These are phyloP conservation scores for Torymus auratus DNA, from an alignment of 2,888 invertebrate species.

Conservation along the genomic window DNA sequence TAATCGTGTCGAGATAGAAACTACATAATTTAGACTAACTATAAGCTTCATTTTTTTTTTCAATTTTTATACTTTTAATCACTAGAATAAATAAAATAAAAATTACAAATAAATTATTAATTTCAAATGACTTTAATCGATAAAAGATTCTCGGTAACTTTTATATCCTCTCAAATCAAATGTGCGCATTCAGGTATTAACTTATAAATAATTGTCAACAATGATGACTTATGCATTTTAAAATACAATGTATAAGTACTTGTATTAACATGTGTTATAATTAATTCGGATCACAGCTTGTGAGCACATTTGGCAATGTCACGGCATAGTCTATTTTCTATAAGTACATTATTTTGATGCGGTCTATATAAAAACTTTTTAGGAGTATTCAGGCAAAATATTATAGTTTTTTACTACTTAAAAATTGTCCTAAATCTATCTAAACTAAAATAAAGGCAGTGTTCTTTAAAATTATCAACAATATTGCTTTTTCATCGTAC, in stretches of 20 bases:
- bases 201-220: constrained; percentile 27
- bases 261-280: constrained; percentile 24
- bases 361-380: constrained; percentile 5
- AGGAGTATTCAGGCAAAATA: neutral
- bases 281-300: constrained; percentile 54
- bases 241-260: constrained; percentile 29
- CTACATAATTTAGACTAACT: neutral
- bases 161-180: neutral
- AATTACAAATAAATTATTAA: too few relatives aligned
- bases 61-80: too few relatives aligned
- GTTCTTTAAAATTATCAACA: neutral
- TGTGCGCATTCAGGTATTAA: neutral
- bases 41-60: too few relatives aligned
- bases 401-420: neutral
- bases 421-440: neutral
- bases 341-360: constrained; percentile 43
- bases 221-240: constrained; percentile 16
- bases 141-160: constrained; percentile 19
- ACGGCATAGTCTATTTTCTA: constrained; percentile 23
- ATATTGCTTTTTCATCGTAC: too few relatives aligned
- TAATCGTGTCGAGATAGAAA: too few relatives aligned
- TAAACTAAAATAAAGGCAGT: neutral
- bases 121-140: neutral
- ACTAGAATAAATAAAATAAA: too few relatives aligned
- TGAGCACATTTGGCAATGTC: constrained; percentile 57